These are phyloP conservation scores for Biston stratarius DNA, from an alignment of 2,888 invertebrate genomes.

Conservation along the genomic window DNA sequence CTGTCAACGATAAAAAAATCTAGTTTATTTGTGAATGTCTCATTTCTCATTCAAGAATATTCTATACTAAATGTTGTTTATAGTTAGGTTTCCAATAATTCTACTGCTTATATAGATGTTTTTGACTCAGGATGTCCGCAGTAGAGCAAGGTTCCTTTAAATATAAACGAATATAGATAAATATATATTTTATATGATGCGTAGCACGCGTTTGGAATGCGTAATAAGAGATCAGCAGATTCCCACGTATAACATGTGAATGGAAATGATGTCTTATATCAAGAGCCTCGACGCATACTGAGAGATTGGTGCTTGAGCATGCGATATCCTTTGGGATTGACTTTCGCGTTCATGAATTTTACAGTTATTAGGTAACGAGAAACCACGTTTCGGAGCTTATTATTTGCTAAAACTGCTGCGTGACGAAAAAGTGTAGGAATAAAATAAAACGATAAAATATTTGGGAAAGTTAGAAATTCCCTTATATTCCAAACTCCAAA, in stretches of 20 bases:
- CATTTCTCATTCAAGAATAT: too few species aligned
- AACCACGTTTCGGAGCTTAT: slow-evolving; percentile 16
- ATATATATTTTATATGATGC: slow-evolving; percentile 51
- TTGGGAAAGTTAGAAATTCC: neutral
- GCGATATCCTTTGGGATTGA: slow-evolving; percentile 34
- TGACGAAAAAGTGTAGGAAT: slow-evolving; percentile 8
- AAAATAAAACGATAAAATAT: slow-evolving; percentile 11
- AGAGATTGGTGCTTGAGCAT: slow-evolving; percentile 37
- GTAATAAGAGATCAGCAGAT: slow-evolving; percentile 56
- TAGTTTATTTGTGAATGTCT: too few species aligned
- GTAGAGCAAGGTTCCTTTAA: slow-evolving; percentile 24
- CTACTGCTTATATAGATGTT: neutral
- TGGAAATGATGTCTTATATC: slow-evolving; percentile 62
- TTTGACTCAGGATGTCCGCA: slow-evolving; percentile 22
- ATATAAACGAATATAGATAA: slow-evolving; percentile 42
- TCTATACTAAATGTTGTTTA: too few species aligned
- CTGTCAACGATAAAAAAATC: too few species aligned
- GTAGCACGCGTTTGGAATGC: slow-evolving; percentile 53
- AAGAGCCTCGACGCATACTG: slow-evolving; percentile 52
- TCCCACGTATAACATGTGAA: slow-evolving; percentile 59
- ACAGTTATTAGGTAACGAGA: slow-evolving; percentile 37
- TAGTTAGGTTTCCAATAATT: too few species aligned
- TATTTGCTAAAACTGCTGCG: slow-evolving; percentile 23
- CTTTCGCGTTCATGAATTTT: slow-evolving; percentile 34
- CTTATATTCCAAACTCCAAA: neutral